Conservation (phyloP, 2,797 vertebrate genomes). For the Remorina albescens region DNA sequence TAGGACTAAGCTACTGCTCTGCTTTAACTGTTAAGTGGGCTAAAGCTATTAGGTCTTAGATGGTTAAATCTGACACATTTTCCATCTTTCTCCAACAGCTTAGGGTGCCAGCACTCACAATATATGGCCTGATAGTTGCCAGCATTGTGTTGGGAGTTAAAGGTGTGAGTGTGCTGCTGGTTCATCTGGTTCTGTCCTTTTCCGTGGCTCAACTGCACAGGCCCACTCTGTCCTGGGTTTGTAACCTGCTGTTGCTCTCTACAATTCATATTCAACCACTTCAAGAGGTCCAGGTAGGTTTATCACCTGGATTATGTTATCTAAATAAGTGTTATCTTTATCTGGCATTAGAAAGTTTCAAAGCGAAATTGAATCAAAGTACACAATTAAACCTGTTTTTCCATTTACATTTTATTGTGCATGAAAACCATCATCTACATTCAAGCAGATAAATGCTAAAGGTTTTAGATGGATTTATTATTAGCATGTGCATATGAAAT, state of each 20-base stretch:
- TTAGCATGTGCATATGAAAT: too few relatives aligned
- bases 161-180: slow-evolving; percentile 87
- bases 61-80: slow-evolving; percentile 17
- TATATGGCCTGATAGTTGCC: slow-evolving; percentile 90
- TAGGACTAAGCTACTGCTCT: slow-evolving; percentile 68
- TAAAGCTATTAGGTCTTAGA: not conserved
- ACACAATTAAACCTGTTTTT: not conserved
- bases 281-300: slow-evolving; percentile 91
- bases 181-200: slow-evolving; percentile 89
- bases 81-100: slow-evolving; percentile 65
- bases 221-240: slow-evolving; percentile 88
- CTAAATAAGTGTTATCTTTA: too few relatives aligned
- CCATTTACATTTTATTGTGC: not conserved
- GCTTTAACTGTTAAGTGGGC: not conserved
- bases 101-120: slow-evolving; percentile 84
- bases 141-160: slow-evolving; percentile 86
- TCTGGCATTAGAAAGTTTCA: not conserved
- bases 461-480: too few relatives aligned
- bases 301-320: not conserved
- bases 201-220: slow-evolving; percentile 88
- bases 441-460: too few relatives aligned
- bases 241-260: slow-evolving; percentile 89
- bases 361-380: not conserved
- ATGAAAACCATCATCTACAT: too few relatives aligned
- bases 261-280: slow-evolving; percentile 87